Conservation (phyloP, 2,797 vertebrate genomes). For the Acipenser transmontanus region DNA sequence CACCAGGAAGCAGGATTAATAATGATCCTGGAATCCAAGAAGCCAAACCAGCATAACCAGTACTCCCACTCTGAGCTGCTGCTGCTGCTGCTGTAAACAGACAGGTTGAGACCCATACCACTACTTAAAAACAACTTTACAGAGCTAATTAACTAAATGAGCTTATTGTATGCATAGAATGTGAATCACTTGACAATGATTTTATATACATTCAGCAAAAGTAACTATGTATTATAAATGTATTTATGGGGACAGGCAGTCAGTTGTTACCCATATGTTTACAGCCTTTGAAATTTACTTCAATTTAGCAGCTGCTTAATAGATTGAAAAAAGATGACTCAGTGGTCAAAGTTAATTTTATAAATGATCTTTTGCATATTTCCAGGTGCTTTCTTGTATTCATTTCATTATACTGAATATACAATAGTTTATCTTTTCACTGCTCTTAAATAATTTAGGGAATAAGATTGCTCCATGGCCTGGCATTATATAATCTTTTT, state of each 20-base stretch:
- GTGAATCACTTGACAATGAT: conserved; percentile 8
- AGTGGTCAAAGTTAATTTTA: neutral
- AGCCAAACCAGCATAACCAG: no score
- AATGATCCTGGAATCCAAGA: neutral
- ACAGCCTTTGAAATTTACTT: conserved; percentile 3
- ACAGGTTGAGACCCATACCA: no score
- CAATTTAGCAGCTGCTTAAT: conserved; percentile 6
- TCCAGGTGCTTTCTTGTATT: neutral
- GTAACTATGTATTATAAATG: conserved; percentile 1
- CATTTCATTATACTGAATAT: no score
- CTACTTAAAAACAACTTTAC: neutral
- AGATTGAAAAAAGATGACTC: neutral
- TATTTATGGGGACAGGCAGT: neutral
- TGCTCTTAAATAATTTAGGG: no score
- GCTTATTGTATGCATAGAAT: conserved; percentile 14
- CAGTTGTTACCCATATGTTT: neutral
- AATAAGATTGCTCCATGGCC: no score
- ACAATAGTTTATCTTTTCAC: no score
- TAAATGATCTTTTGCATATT: conserved; percentile 4
- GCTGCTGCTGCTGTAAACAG: no score
- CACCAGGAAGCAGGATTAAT: neutral
- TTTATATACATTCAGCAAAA: conserved; percentile 8
- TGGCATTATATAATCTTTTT: no score
- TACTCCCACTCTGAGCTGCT: no score
- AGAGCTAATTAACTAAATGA: conserved; percentile 11